Evolutionary conservation across 2,888 invertebrate genomes (phyloP), one percentile per base, ranked within the genome.

Genomic region (Acrobasis suavella): DNA sequence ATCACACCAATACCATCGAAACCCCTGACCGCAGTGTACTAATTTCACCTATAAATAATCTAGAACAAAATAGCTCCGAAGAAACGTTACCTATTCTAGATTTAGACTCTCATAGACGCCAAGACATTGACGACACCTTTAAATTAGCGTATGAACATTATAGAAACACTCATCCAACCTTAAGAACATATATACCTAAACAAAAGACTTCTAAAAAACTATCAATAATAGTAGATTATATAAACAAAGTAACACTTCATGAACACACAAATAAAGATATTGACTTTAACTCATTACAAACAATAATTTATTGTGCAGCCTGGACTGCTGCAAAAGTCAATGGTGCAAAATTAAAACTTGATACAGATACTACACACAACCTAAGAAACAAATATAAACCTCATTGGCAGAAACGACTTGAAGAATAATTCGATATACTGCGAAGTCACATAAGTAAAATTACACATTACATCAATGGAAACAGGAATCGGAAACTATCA

Each of bases 381-480:
- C 16, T 42, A 3, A 52, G 7, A 32, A 32, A 50, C 6, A 37
- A 37, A 1, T 46, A 58, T 3, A 68, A 58, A 51, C 67, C 63
- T 1, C 38, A 52, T 2, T 68, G 65, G 67, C 64, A 65, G 50
- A 32, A 5, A 54, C 17, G 66, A 42, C 9, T 66, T 37, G 64
- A 68, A 56, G n/a, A 58, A 2, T 61, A n/a, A 54, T 5, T 68
- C 46, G 50, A 64, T 38, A 50, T 63, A 5, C 16, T 66, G 12
- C 32, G 68, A 58, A 49, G 39, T 3, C 59, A 66, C 58, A 65
- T 68, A 56, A 63, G 65, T n/a, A 58, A 64, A 65, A n/a, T 67
- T 3, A 64, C 64, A 46, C 59, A 64, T 5, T 67, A 42, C 50
- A 63, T 65, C 15, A 63, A 64, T 16, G 67, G 67, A 9, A 67